Evolutionary conservation across 2,888 invertebrate species (phyloP).

Genomic region (Tolmerus cingulatus): DNA sequence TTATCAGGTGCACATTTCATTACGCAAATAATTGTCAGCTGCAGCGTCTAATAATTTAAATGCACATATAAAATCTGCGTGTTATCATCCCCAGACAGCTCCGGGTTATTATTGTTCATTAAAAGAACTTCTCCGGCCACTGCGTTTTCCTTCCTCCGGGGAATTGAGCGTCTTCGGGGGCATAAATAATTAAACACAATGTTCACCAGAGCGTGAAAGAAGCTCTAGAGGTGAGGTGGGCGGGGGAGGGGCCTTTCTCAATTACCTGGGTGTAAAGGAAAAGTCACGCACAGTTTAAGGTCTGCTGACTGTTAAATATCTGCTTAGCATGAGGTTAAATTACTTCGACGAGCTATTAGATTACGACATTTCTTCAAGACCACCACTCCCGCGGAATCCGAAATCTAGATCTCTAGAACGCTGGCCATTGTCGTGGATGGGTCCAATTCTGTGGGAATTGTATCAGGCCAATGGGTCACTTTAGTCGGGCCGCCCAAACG

Average conservation of each 20-base stretch:
- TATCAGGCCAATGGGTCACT: background rate
- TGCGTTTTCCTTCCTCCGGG: background rate
- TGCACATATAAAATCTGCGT: background rate
- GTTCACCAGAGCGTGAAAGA: background rate
- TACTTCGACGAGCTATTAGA: background rate
- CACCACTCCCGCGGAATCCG: background rate
- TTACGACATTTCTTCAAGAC: background rate
- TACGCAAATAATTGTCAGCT: background rate
- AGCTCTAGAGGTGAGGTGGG: background rate
- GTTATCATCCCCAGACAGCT: background rate
- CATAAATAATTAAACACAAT: background rate
- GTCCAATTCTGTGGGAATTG: background rate
- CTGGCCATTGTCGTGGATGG: background rate
- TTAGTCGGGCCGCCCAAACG: background rate
- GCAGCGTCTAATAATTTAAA: background rate
- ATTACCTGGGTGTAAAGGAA: constrained; percentile 21
- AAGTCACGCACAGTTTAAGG: constrained; percentile 34
- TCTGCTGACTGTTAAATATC: constrained; percentile 19
- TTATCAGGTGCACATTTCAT: background rate
- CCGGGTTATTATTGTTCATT: background rate
- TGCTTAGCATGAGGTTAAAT: background rate
- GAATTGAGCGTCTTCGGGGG: background rate
- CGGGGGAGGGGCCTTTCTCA: background rate
- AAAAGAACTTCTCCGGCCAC: background rate
- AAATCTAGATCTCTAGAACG: background rate